A percentile compares a stretch with the other conserved stretches of the same genome.
Evolutionary conservation across 2,888 invertebrate species (phyloP).

Genomic region (Tipula unca): DNA sequence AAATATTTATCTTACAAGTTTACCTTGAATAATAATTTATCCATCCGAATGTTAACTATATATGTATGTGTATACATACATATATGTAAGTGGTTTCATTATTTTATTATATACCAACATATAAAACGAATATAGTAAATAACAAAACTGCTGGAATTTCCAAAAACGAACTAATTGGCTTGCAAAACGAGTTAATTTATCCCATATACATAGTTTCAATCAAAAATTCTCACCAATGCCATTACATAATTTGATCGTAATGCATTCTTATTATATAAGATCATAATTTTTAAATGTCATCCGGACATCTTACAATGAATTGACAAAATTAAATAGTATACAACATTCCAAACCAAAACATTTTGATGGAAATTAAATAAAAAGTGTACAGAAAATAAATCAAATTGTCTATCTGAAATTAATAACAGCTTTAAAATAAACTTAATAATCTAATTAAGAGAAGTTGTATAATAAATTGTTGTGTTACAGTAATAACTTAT

Average conservation of each 20-base stretch:
- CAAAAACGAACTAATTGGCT: background rate
- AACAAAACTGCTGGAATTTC: background rate
- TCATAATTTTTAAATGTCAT: background rate
- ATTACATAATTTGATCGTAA: background rate
- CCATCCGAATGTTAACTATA: background rate
- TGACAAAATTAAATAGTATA: background rate
- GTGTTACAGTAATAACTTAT: background rate
- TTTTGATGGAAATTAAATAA: background rate
- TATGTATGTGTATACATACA: background rate
- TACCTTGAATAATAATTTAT: background rate
- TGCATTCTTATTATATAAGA: background rate
- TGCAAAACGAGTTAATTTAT: background rate
- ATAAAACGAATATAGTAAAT: no score
- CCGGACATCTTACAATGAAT: background rate
- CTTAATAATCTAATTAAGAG: background rate
- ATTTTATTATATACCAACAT: no score
- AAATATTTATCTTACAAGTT: background rate
- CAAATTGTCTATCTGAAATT: background rate
- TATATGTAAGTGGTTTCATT: no score
- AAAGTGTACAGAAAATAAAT: background rate
- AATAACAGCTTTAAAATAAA: background rate
- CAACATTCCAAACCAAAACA: background rate
- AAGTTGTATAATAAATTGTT: background rate
- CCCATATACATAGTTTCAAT: no score
- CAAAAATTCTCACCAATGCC: background rate